Evolutionary conservation across 2,113 vertebrate genomes (phyloP).

Genomic region (Anguilla rostrata): DNA sequence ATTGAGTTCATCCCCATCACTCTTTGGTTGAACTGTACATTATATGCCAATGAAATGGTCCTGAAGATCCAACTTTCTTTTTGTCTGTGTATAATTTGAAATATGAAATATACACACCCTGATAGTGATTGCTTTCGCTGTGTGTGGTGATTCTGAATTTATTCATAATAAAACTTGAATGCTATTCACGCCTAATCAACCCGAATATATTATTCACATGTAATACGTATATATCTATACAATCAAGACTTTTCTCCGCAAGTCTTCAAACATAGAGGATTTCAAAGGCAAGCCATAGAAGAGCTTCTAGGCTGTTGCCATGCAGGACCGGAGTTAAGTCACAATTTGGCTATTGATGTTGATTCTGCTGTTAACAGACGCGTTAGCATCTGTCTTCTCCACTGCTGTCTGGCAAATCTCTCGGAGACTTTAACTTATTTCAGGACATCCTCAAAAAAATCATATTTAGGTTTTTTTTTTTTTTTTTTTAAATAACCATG

Average conservation of each 20-base stretch:
- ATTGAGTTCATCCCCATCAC: too few relatives aligned
- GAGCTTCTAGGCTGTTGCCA: conserved; percentile 18
- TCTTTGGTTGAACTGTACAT: too few relatives aligned
- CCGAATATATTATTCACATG: not conserved
- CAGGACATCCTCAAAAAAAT: conserved; percentile 37
- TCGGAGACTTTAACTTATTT: conserved; percentile 57
- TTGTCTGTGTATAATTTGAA: not conserved
- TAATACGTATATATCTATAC: conserved; percentile 8
- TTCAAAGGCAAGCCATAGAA: not conserved
- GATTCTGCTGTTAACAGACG: conserved; percentile 16
- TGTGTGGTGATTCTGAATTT: not conserved
- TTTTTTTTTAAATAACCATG: too few relatives aligned
- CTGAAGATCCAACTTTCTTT: too few relatives aligned
- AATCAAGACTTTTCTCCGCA: not conserved
- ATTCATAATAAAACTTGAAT: not conserved
- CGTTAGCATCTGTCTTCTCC: conserved; percentile 35
- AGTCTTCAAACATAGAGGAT: not conserved
- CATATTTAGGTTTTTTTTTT: conserved; percentile 37
- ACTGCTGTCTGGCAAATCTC: conserved; percentile 50
- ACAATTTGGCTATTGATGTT: conserved; percentile 27
- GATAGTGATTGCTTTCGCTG: not conserved
- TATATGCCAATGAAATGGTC: too few relatives aligned
- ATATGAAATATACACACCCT: not conserved
- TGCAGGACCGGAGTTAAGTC: conserved; percentile 32
- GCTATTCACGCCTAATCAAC: not conserved